Evolutionary conservation across 2,888 invertebrate species (phyloP).

Genomic region (Acleris literana): DNA sequence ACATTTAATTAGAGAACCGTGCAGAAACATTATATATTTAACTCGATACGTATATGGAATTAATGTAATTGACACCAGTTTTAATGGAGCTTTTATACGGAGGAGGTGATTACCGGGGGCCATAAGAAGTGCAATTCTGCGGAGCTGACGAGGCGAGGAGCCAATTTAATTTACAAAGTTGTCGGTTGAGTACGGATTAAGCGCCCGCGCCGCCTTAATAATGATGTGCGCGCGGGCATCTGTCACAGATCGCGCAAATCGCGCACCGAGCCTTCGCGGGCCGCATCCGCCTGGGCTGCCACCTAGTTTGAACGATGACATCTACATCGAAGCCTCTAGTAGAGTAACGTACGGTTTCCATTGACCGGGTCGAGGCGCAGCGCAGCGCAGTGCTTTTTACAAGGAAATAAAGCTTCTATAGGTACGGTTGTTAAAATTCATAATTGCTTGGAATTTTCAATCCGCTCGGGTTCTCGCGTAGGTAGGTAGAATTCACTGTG

Average conservation of each 20-base stretch:
- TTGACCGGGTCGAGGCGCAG: too few species aligned
- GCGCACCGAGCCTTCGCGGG: constrained; percentile 28
- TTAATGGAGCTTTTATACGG: constrained; percentile 75
- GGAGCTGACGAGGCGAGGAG: constrained; percentile 63
- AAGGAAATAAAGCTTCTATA: too few species aligned
- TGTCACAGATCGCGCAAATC: constrained; percentile 56
- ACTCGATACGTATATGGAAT: constrained; percentile 70
- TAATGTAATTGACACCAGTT: constrained; percentile 78
- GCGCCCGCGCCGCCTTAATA: constrained; percentile 58
- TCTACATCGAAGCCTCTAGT: constrained; percentile 10
- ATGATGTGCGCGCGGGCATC: constrained; percentile 60
- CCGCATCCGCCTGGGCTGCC: constrained; percentile 15
- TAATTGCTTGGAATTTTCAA: too few species aligned
- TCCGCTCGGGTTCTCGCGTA: too few species aligned
- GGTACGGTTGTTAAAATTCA: too few species aligned
- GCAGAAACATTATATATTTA: constrained; percentile 63
- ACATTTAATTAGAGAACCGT: constrained; percentile 70
- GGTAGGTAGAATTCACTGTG: too few species aligned
- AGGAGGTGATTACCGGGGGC: constrained; percentile 66
- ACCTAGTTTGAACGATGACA: constrained; percentile 13
- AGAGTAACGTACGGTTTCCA: too few species aligned
- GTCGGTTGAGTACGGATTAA: constrained; percentile 73
- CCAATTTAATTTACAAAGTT: constrained; percentile 81
- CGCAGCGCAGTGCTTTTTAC: too few species aligned
- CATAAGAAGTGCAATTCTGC: constrained; percentile 72